Base-by-base conservation (phyloP, 2,888 invertebrate genomes). In the Cryptosula pallasiana region DNA sequence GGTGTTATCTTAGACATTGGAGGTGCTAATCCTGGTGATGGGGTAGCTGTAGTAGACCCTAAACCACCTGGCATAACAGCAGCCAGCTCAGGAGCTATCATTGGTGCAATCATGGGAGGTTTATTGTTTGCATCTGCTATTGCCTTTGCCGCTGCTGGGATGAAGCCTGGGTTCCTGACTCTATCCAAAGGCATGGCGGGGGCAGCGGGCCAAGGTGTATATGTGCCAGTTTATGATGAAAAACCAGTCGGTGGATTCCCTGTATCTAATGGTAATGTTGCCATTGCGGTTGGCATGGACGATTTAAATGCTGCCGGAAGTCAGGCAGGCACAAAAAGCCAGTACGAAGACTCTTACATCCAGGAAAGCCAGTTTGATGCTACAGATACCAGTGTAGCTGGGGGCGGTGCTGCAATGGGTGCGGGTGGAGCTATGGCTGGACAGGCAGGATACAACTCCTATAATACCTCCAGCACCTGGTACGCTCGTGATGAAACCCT, bases 281-380 rank as follows among this genome's bases (percentile, higher is more conserved):
- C 5, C 16, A 32, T 20, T 13, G 27, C 63, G 3, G 27, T 63
- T 2, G 63, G 63, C n/a, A 63, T 36, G 35, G 69, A 36, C 1
- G 69, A 20, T 13, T 69, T 32, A 32, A 58, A 45, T 5, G 72
- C 36, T 13, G 70, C 23, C 1, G 73, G 29, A 20, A 54, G 45
- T 54, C 55, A 70, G 25, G 70, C 70, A 9, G 70, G 70, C 45
- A 63, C 32, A 5, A 63, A 32, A 34, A 70, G 70, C 32, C 25
- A 29, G 9, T 54, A 70, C 32, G 70, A 70, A 32, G 70, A 54
- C n/a, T 70, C 75, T 36, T 72, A 73, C 0, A 74, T 71, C 5
- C 74, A 75, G 1, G 75, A 76, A n/a, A 79, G 78, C 13, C 76
- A 76, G 20, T 77, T 76, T 55, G 78, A 76, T 9, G 72, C 75